Evolutionary conservation across 2,888 invertebrate genomes (phyloP).

Genomic region (Charanyca ferruginea): DNA sequence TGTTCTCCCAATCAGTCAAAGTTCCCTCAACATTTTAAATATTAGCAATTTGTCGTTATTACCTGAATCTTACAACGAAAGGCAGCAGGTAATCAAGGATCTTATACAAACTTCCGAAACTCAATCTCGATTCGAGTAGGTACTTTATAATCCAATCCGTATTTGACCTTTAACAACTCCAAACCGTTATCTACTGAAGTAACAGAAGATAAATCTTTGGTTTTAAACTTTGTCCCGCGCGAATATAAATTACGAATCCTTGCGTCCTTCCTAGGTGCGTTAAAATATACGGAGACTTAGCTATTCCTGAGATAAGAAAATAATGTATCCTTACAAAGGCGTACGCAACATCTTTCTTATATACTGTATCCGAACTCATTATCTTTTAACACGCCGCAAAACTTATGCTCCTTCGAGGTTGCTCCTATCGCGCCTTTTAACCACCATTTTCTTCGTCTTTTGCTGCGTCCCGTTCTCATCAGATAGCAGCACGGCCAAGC

Average conservation of each 20-base stretch:
- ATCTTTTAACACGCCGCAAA: slow-evolving; percentile 87
- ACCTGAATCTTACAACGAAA: slow-evolving; percentile 30
- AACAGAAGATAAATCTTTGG: slow-evolving; percentile 83
- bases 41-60: slow-evolving; percentile 45
- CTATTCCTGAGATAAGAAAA: slow-evolving; percentile 82
- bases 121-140: slow-evolving; percentile 71
- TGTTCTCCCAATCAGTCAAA: not conserved
- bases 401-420: slow-evolving; percentile 85
- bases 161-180: slow-evolving; percentile 79
- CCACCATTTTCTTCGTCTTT: slow-evolving; percentile 84
- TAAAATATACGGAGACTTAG: slow-evolving; percentile 79
- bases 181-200: slow-evolving; percentile 74
- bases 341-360: slow-evolving; percentile 85
- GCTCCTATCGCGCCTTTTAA: slow-evolving; percentile 85
- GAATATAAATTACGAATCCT: slow-evolving; percentile 84
- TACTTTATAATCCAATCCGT: slow-evolving; percentile 76
- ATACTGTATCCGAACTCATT: slow-evolving; percentile 84
- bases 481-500: slow-evolving; percentile 84
- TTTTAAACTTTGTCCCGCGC: slow-evolving; percentile 79
- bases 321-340: slow-evolving; percentile 82
- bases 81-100: slow-evolving; percentile 65
- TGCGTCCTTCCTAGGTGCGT: slow-evolving; percentile 81
- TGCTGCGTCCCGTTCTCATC: slow-evolving; percentile 84
- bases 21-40: slow-evolving; percentile 19
- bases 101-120: slow-evolving; percentile 71